These are phyloP conservation scores for Lepidocyrtoides sp. DNA, from an alignment of 2,888 invertebrate species.

Conservation along the genomic window DNA sequence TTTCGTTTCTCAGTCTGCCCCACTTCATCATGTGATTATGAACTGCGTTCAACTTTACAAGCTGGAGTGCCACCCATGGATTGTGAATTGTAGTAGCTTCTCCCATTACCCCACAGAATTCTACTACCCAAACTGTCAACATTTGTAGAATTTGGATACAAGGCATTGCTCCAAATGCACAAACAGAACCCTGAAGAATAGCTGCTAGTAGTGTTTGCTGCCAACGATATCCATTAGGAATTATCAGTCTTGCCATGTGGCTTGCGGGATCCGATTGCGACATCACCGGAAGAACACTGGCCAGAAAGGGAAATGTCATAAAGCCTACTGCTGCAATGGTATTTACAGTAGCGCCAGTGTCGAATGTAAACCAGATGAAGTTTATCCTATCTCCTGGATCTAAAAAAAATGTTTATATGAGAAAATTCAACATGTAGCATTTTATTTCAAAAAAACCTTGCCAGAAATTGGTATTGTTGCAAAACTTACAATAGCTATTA, in stretches of 20 bases:
- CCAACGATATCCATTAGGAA: not conserved
- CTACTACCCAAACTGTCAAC: constrained; percentile 23
- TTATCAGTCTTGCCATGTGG: constrained; percentile 7
- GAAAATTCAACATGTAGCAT: not conserved
- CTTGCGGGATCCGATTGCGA: constrained; percentile 21
- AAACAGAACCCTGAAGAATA: constrained; percentile 17
- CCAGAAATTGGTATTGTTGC: not conserved
- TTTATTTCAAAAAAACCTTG: not conserved
- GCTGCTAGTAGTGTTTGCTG: constrained; percentile 11
- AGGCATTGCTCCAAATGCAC: constrained; percentile 54
- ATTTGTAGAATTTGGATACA: constrained; percentile 47
- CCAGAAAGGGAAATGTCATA: constrained; percentile 28
- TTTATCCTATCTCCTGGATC: constrained; percentile 48
- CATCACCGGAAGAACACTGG: not conserved
- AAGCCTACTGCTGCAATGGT: constrained; percentile 47
- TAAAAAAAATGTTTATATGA: constrained; percentile 1
- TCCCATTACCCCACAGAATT: constrained; percentile 60
- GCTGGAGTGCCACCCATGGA: constrained; percentile 55
- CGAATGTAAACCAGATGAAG: not conserved
- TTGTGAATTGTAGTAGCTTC: constrained; percentile 50
- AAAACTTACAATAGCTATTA: constrained; percentile 50
- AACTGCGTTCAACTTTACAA: constrained; percentile 18
- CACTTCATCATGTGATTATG: constrained; percentile 44
- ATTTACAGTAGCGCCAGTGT: constrained; percentile 44
- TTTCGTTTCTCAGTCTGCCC: not conserved